A percentile compares a stretch with the other conserved stretches of the same genome.
Conservation (phyloP, 2,888 invertebrate species). For the Allolobophora icterica region DNA sequence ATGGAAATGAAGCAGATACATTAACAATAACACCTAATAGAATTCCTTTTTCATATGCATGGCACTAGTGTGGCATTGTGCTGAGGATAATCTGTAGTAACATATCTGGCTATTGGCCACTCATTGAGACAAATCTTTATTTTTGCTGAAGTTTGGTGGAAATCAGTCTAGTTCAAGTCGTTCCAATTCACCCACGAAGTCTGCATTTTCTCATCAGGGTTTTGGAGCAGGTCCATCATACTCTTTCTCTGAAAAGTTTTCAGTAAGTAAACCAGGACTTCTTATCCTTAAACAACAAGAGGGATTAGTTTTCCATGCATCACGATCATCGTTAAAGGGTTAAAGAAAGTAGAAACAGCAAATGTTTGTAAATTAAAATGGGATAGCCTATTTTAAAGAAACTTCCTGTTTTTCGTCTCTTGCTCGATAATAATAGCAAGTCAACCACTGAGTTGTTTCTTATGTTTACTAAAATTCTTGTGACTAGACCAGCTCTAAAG, state of each 20-base stretch:
- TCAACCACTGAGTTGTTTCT: neutral
- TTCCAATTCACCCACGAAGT: slow-evolving; percentile 9
- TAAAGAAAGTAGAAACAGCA: no score
- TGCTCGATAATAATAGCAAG: neutral
- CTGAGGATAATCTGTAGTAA: neutral
- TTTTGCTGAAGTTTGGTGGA: neutral
- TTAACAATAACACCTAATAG: neutral
- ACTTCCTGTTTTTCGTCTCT: neutral
- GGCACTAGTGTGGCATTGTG: neutral
- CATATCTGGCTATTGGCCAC: neutral
- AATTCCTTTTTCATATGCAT: neutral
- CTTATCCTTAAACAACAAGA: no score
- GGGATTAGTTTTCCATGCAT: no score
- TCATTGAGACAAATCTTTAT: neutral
- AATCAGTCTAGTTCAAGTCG: slow-evolving; percentile 11
- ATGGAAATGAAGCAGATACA: no score
- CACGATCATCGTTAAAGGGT: no score
- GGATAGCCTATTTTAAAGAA: neutral
- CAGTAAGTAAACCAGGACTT: neutral
- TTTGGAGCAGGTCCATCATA: neutral
- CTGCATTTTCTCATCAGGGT: neutral
- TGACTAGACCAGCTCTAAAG: neutral
- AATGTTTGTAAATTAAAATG: neutral
- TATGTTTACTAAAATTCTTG: neutral
- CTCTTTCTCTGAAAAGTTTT: neutral